Base-by-base conservation (phyloP, 2,797 vertebrate species). In the Pachyuromys duprasi region DNA sequence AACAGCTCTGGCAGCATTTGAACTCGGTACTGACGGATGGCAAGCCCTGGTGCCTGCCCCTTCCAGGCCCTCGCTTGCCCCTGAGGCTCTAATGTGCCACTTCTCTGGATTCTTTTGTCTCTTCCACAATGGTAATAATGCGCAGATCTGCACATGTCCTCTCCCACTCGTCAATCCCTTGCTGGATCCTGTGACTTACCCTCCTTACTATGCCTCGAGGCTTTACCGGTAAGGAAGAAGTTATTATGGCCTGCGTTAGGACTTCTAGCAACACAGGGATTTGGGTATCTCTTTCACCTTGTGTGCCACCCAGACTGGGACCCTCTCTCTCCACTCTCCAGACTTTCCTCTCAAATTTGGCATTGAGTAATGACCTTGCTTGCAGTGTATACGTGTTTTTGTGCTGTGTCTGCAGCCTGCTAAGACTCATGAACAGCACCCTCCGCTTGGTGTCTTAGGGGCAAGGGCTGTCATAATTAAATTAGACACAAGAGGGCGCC, bases 401-500 rank as follows among this genome's bases (percentile, higher is more conserved):
- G 42, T 31, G 74, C 63, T 83, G 0, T 72, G 36, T 49, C 39
- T 91, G 9, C 75, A 57, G 17, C 60, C 36, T 60, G 11, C 24
- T 74, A 63, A 70, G 53, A 70, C 76, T n/a, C 24, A 80, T 0
- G 5, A n/a, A 33, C 8, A 31, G 3, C 8, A 74, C 53, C 28
- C 55, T 62, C 42, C 18, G 14, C 13, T 18, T 18, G 14, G 5
- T n/a, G 8, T 53, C 45, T 90, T 90, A 14, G 24, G 36, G 1
- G 28, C 36, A 84, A 76, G 31, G 36, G 60, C 1, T 93, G 95
- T 55, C 79, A 5, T 74, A 31, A 33, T 79, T 14, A 70, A 13
- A 55, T 42, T 81, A 20, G 53, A 89, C 97, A 96, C 94, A 65
- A 90, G 97, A 92, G 97, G 95, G 95, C 76, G 55, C 94, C 89